Evolutionary conservation across 2,888 invertebrate genomes (phyloP), one percentile per base, ranked within the genome.

Genomic region (Brenthis ino): DNA sequence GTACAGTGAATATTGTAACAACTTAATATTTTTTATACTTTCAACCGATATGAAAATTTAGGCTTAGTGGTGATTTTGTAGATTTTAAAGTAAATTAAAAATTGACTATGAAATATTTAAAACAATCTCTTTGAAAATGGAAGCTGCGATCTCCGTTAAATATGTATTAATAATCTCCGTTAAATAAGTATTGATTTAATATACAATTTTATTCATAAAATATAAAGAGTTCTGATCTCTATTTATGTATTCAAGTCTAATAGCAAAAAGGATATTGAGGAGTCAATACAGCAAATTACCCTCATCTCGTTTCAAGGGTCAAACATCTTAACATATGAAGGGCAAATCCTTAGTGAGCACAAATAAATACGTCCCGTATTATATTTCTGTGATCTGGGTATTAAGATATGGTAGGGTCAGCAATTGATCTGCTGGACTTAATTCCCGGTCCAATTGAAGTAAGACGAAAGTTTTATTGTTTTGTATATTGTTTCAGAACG

Each of bases 321-420:
- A 83, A 81, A 79, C 86, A 82, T 89, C 89, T 90, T 91, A 91
- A 84, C 86, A 85, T 85, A 84, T 82, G 87, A 83, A 81, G 87
- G 86, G 83, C 79, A 85, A 85, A 86, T 87, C 89, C 88, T 88
- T 86, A 87, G 83, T 85, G 86, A 82, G 85, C 91, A 91, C 87
- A 91, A 92, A 91, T 92, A 91, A 91, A 89, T 89, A 86, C 88
- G 87, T 79, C 76, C 80, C 83, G 82, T 85, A 90, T 91, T 89
- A 90, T 90, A 90, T 90, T 91, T 89, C 84, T 82, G 78, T 92
- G 87, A 92, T 92, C 92, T 76, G 80, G 80, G 86, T 77, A 86
- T 87, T 86, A 88, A 81, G 83, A 81, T 80, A 77, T 80, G 83
- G 85, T 83, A 86, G 91, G 93, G 93, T 93, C 93, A 91, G 88